A percentile compares a stretch with the other conserved stretches of the same genome.
Evolutionary conservation across 2,888 invertebrate genomes (phyloP).

Genomic region (Malacosoma neustria): DNA sequence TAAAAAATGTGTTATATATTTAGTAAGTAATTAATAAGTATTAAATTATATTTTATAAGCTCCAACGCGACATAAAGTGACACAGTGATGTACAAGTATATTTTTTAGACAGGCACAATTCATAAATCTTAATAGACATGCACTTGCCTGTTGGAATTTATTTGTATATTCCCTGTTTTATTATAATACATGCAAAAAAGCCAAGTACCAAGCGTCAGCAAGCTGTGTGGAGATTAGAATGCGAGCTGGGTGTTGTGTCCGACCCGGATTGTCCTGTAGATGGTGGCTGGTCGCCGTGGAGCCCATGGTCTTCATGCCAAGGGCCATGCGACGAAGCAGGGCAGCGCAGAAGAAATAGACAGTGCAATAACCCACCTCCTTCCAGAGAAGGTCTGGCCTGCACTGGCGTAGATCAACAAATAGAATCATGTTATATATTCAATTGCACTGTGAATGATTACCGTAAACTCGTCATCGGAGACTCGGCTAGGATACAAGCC

Average conservation of each 20-base stretch:
- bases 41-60: no score
- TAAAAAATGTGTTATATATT: no score
- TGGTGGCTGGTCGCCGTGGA: slow-evolving; percentile 67
- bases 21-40: no score
- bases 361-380: slow-evolving; percentile 59
- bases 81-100: no score
- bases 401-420: slow-evolving; percentile 46
- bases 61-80: no score
- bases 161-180: no score
- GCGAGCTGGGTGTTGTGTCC: slow-evolving; percentile 47
- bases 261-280: slow-evolving; percentile 59
- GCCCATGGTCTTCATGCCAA: slow-evolving; percentile 52
- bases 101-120: no score
- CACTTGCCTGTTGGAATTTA: no score
- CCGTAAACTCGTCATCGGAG: slow-evolving; percentile 39
- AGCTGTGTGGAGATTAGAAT: slow-evolving; percentile 56
- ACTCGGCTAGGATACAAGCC: slow-evolving; percentile 41
- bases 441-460: slow-evolving; percentile 59
- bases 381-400: slow-evolving; percentile 56
- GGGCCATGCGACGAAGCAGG: slow-evolving; percentile 65
- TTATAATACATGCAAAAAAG: slow-evolving; percentile 27
- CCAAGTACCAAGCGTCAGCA: slow-evolving; percentile 36
- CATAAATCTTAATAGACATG: no score
- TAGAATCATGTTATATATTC: slow-evolving; percentile 45
- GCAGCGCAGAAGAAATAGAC: slow-evolving; percentile 41